These are phyloP conservation scores for Paramormyrops hopkinsi DNA, from an alignment of 2,797 vertebrate genomes.

Conservation along the genomic window DNA sequence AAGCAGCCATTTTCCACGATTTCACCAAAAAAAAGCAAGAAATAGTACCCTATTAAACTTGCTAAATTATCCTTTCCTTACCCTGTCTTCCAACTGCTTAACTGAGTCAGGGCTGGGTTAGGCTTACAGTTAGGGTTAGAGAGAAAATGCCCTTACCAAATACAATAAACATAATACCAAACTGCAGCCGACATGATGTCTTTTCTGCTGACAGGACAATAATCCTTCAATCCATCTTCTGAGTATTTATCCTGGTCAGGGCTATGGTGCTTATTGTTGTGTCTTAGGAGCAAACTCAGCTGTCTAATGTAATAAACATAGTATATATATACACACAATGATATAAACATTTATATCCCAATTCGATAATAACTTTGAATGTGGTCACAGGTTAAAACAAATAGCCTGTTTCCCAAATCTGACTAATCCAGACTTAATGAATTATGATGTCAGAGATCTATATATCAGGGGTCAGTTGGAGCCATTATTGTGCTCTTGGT, in stretches of 20 bases:
- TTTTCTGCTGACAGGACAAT: background rate
- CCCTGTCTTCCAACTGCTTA: background rate
- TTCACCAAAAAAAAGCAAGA: background rate
- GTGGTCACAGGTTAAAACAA: background rate
- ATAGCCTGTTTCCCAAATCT: background rate
- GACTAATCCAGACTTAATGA: background rate
- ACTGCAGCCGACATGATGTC: background rate
- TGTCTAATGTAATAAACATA: background rate
- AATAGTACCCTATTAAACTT: background rate
- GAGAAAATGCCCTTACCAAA: background rate
- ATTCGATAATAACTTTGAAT: background rate
- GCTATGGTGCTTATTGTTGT: background rate
- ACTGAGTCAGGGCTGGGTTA: background rate
- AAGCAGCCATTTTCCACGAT: background rate
- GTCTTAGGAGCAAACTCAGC: background rate
- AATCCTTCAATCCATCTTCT: background rate
- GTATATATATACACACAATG: background rate
- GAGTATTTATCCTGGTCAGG: background rate
- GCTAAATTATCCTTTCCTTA: background rate
- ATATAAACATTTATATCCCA: background rate
- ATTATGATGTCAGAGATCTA: background rate
- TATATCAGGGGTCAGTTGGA: background rate
- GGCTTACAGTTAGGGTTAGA: background rate
- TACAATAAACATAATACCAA: background rate
- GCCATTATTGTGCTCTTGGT: background rate